Conservation (phyloP, 2,113 vertebrate species). For the Galeopterus variegatus region DNA sequence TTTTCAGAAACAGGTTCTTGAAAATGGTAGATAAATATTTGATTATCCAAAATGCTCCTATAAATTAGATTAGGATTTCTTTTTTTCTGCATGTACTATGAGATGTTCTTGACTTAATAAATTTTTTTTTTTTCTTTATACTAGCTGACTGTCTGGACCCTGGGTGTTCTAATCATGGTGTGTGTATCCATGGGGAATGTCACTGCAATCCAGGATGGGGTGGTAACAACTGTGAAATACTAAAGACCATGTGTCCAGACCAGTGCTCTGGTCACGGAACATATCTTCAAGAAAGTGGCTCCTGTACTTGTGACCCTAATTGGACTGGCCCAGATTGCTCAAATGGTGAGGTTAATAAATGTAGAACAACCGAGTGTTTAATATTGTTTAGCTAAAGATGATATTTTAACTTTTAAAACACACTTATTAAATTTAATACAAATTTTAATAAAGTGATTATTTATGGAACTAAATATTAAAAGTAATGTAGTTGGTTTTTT, state of each 20-base stretch:
- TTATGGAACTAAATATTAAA: background rate
- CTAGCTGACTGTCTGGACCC: conserved; percentile 97
- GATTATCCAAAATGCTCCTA: background rate
- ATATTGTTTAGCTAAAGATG: background rate
- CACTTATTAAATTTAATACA: background rate
- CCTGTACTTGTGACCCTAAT: conserved; percentile 95
- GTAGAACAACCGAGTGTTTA: accelerated
- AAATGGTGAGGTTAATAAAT: conserved; percentile 90
- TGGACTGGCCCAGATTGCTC: conserved; percentile 98
- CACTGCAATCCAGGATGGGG: conserved; percentile 98
- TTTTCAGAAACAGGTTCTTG: conserved; percentile 23
- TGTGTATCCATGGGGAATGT: conserved; percentile 97
- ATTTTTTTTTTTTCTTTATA: conserved; percentile 39
- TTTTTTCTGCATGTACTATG: background rate
- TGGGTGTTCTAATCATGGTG: conserved; percentile 94
- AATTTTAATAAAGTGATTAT: background rate
- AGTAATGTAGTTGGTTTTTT: background rate
- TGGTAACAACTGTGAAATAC: conserved; percentile 94
- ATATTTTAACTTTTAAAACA: background rate
- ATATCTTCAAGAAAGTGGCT: conserved; percentile 95
- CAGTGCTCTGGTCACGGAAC: conserved; percentile 97
- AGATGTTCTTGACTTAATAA: background rate
- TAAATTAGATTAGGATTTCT: background rate
- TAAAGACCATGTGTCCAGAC: conserved; percentile 97
- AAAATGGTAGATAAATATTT: background rate